These are phyloP conservation scores for Ceyx margarethae DNA, from an alignment of 2,113 vertebrate species.

Conservation along the genomic window DNA sequence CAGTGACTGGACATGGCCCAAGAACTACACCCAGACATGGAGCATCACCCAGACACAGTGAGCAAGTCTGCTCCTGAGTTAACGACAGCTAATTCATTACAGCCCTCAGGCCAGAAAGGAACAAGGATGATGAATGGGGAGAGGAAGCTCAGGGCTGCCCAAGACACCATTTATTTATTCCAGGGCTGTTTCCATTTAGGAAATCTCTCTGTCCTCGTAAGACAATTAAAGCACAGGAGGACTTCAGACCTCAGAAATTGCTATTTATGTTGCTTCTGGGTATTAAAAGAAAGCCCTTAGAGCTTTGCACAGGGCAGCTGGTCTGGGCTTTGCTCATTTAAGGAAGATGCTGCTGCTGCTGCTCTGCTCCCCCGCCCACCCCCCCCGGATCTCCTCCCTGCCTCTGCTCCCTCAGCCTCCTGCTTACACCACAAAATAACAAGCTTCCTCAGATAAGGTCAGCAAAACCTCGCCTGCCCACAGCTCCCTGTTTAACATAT, in stretches of 20 bases:
- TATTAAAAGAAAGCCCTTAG: not conserved
- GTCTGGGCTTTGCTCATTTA: not conserved
- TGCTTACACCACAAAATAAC: not conserved
- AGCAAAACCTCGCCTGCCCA: fast-evolving
- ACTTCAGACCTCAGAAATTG: not conserved
- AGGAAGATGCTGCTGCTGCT: not conserved
- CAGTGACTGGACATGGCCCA: not conserved
- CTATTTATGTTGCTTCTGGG: not conserved
- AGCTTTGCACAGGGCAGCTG: not conserved
- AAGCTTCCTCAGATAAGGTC: not conserved
- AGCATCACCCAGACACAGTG: not conserved
- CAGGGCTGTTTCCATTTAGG: not conserved
- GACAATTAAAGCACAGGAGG: not conserved
- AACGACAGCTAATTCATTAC: not conserved
- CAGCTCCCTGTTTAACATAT: not conserved
- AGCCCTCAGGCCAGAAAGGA: not conserved
- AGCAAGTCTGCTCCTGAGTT: not conserved
- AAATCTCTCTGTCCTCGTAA: not conserved
- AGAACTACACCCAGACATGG: not conserved
- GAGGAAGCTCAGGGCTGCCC: not conserved
- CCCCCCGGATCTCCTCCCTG: not conserved
- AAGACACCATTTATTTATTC: not conserved
- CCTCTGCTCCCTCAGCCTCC: not conserved
- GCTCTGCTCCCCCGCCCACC: not conserved
- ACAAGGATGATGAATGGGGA: not conserved